Evolutionary conservation across 2,113 vertebrate species (phyloP).

Genomic region (Colinus virginianus): DNA sequence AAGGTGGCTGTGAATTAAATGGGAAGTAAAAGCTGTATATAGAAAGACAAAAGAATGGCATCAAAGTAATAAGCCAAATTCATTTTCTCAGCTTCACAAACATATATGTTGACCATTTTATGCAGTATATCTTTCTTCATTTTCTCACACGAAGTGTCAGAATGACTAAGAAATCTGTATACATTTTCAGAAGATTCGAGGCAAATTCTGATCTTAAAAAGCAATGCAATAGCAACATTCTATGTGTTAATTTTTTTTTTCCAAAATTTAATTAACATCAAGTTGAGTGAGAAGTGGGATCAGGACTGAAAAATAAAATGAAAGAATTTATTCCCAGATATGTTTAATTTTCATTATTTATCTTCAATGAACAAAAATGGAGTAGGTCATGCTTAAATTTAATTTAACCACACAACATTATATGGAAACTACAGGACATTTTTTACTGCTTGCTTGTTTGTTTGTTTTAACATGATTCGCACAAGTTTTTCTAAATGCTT

Average conservation of each 20-base stretch:
- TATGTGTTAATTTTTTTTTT: not conserved
- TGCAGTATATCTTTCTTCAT: not conserved
- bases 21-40: not conserved
- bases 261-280: rapidly evolving
- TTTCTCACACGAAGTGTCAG: not conserved
- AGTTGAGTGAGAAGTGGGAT: not conserved
- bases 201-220: not conserved
- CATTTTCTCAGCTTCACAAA: not conserved
- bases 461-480: not conserved
- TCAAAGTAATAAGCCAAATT: not conserved
- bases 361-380: not conserved
- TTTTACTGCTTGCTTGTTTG: not conserved
- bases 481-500: not conserved
- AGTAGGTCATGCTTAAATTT: not conserved
- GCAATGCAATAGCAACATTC: not conserved
- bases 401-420: not conserved
- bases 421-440: too few relatives aligned
- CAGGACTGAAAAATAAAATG: not conserved
- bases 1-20: not conserved
- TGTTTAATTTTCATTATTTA: not conserved
- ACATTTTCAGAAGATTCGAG: not conserved
- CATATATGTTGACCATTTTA: not conserved
- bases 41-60: not conserved
- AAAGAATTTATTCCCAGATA: not conserved
- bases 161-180: not conserved